Evolutionary conservation across 2,797 vertebrate genomes (phyloP), one percentile per base, ranked within the genome.

Genomic region (Anguilla obscura): DNA sequence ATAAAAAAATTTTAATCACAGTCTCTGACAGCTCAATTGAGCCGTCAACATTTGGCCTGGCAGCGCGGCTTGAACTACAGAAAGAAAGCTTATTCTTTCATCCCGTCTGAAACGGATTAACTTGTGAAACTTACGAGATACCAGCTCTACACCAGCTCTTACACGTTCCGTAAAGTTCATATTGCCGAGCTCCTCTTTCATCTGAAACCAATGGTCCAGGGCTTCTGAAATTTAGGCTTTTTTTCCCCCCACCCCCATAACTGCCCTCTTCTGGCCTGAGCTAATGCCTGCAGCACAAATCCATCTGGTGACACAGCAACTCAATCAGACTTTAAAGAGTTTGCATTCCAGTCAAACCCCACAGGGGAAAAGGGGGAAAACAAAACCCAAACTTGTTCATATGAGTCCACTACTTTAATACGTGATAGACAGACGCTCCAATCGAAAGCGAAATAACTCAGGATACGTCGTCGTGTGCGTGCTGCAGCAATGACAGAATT

Each of bases 141-240:
- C 45, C 45, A 8, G 50, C 40, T 48, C 18, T 1, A 82, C 79
- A 48, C 40, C 45, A n/a, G 21, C 74, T 50, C 79, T 48, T 50
- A 82, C 79, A 82, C 45, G 24, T 82, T n/a, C 45, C 8, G 33
- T n/a, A 82, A 50, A 50, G 79, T 82, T 82, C 24, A 24, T 82
- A 82, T n/a, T 48, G 7, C 24, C 3, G 45, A 24, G 45, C 79
- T 82, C 36, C 76, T 80, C 40, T 82, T 82, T 82, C 45, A 82
- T 50, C 79, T 82, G 79, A 82, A 9, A 48, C 21, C 79, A 50
- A 48, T 24, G 79, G 79, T 5, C 6, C 24, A 21, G 24, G 27
- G 45, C 40, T 50, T 45, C 18, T 48, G 45, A 82, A 82, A 82
- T 45, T 7, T 8, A 50, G 79, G 40, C 21, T 8, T 48, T 80